phyloP scores from a whole-genome alignment of 2,797 vertebrate species.

The Macrochelys suwanniensis region DNA sequence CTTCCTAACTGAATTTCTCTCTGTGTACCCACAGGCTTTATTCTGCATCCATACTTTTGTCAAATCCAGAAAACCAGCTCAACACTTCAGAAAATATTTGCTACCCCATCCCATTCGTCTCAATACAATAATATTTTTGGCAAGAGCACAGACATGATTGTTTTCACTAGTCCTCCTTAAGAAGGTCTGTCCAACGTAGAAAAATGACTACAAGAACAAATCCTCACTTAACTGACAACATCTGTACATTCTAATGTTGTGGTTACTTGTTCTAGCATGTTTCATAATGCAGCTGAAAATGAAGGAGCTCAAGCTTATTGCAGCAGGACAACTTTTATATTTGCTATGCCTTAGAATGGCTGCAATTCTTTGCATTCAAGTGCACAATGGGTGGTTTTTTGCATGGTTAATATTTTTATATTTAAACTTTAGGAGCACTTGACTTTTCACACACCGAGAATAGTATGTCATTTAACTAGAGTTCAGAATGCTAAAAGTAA shows the following conservation, averaged over 20 bases:
- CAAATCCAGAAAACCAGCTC: constrained; percentile 14
- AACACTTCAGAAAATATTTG: constrained; percentile 28
- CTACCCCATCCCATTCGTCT: not conserved
- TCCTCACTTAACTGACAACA: not conserved
- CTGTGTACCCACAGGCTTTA: constrained; percentile 4
- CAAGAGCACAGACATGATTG: not conserved
- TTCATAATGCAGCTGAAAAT: not conserved
- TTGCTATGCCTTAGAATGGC: not conserved
- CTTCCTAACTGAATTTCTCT: not conserved
- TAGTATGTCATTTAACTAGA: not conserved
- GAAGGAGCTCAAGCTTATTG: not conserved
- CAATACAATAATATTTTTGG: constrained; percentile 37
- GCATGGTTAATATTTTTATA: not conserved
- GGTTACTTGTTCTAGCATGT: not conserved
- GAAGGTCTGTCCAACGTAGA: not conserved
- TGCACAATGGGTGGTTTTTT: not conserved
- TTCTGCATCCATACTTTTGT: not conserved
- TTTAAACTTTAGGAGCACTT: not conserved
- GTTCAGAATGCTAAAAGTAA: accelerated
- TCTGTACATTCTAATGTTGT: not conserved
- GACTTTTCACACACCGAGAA: not conserved
- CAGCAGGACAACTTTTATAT: not conserved
- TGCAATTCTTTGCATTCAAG: not conserved
- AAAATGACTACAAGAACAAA: not conserved
- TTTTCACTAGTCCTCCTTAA: constrained; percentile 29